Base-by-base conservation (phyloP, 1,140 invertebrate species). In the Oreohelix idahoensis region DNA sequence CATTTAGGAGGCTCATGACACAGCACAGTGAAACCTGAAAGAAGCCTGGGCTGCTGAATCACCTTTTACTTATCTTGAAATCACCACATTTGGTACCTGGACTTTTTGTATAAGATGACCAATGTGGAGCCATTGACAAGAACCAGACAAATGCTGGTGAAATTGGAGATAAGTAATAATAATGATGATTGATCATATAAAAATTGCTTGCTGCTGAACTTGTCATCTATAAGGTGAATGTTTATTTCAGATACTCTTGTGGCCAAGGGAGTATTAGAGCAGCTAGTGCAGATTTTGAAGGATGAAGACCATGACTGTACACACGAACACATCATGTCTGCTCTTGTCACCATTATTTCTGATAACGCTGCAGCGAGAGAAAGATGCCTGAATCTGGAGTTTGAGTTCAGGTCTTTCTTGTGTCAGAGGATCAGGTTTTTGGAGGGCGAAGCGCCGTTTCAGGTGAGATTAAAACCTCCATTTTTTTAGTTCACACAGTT, bases 271-370 rank as follows among this genome's bases (percentile, higher is more conserved):
- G 39, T 36, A 13, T 32, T 81, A 45, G 79, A 81, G 26, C 63
- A 81, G 45, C 38, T 81, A 36, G 42, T 81, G 11, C 13, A 36
- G 10, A 63, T 71, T 29, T 42, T 81, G n/a, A 81, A 71, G 29
- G 69, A 49, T 35, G 77, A 79, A 49, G 77, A 69, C 1, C 79
- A 81, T 32, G 15, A 36, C n/a, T 4, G 17, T 11, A 45, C 69
- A 35, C 80, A 82, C 35, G 80, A 82, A n/a, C 80, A 82, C 51
- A 45, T 82, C 36, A 69, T 82, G 80, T 53, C 42, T 38, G 71
- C 80, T n/a, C 49, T 82, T 13, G 39, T 75, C 15, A 58, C 20
- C 45, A 36, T 82, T 23, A 71, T 63, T 51, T 38, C 70, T 32
- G 58, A 58, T 36, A 42, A 82, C 39, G 35, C 32, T 1, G 35